phyloP scores from a whole-genome alignment of 1,140 invertebrate genomes.

The Solen grandis region DNA sequence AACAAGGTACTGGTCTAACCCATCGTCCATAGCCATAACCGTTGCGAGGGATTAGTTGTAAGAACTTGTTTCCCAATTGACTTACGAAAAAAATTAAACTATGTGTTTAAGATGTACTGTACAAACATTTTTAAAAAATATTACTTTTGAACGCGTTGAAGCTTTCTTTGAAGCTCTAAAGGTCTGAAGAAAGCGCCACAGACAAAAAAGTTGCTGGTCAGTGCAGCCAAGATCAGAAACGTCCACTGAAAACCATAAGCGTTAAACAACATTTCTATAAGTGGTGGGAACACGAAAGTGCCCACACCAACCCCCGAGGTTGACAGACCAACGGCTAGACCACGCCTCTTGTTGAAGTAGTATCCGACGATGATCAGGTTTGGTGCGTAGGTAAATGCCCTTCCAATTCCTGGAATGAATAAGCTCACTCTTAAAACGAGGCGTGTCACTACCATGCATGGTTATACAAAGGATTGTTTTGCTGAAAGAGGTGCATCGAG shows the following conservation, averaged over 20 bases:
- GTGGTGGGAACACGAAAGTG: conserved; percentile 73
- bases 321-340: too few relatives aligned
- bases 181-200: conserved; percentile 22
- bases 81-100: not conserved
- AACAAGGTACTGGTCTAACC: not conserved
- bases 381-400: conserved; percentile 72
- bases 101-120: not conserved
- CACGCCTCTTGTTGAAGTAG: too few relatives aligned
- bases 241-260: conserved; percentile 25
- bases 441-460: not conserved
- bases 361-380: too few relatives aligned
- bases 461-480: too few relatives aligned
- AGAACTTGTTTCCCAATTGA: not conserved
- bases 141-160: not conserved
- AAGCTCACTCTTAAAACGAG: not conserved
- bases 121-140: not conserved
- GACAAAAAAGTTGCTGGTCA: conserved; percentile 31
- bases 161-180: not conserved
- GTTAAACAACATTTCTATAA: conserved; percentile 67
- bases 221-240: conserved; percentile 21
- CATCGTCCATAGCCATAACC: not conserved
- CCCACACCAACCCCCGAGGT: conserved; percentile 78
- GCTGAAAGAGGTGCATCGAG: too few relatives aligned
- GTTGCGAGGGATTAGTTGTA: too few relatives aligned
- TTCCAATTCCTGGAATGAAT: conserved; percentile 70